Percentiles rank a stretch among this genome's conserved stretches.
These are phyloP conservation scores for Drosophila rubida DNA, from an alignment of 2,888 invertebrate genomes.

Conservation along the genomic window DNA sequence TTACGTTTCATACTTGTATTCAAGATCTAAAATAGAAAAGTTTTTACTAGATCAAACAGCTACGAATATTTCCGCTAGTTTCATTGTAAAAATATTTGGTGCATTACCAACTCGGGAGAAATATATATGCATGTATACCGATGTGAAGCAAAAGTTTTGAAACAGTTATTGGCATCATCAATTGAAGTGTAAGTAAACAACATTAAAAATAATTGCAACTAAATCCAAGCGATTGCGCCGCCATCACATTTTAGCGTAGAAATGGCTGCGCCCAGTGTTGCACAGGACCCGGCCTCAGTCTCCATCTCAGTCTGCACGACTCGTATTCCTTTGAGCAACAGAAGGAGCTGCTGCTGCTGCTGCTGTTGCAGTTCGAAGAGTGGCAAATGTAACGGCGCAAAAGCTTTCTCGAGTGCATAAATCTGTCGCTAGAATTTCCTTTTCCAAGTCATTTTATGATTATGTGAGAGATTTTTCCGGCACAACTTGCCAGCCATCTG, in stretches of 20 bases:
- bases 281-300: conserved; percentile 21
- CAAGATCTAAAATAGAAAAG: neutral
- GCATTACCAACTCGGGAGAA: conserved; percentile 33
- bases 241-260: conserved; percentile 72
- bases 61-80: neutral
- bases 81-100: conserved; percentile 27
- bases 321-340: conserved; percentile 18
- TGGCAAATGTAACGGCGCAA: conserved; percentile 62
- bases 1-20: too few relatives aligned
- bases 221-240: conserved; percentile 80
- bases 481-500: conserved; percentile 64
- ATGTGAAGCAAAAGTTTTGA: conserved; percentile 72
- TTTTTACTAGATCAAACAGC: too few relatives aligned
- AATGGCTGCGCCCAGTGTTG: conserved; percentile 47
- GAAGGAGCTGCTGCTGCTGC: conserved; percentile 3
- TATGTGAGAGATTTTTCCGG: conserved; percentile 77
- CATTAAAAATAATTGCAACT: conserved; percentile 82
- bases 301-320: conserved; percentile 3
- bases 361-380: conserved; percentile 26
- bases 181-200: conserved; percentile 81
- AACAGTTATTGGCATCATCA: conserved; percentile 81
- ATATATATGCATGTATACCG: conserved; percentile 41
- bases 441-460: conserved; percentile 77
- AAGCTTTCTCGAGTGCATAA: conserved; percentile 78
- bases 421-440: conserved; percentile 76